Percentiles rank a stretch among this genome's conserved stretches.
Conservation (phyloP, 2,113 vertebrate species). For the Proterorhinus semilunaris region DNA sequence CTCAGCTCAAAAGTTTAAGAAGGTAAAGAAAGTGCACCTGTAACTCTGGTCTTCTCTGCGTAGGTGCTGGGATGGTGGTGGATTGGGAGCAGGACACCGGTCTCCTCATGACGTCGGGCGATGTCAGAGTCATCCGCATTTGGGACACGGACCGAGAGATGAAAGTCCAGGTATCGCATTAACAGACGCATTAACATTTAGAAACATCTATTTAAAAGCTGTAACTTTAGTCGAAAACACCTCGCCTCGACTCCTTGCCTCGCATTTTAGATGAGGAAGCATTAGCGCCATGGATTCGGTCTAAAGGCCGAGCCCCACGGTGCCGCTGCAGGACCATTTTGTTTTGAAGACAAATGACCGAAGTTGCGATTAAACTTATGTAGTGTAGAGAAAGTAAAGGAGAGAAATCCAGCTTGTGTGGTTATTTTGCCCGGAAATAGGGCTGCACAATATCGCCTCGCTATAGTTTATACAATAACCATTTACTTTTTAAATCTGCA, state of each 20-base stretch:
- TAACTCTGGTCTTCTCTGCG: neutral
- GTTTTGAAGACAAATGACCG: neutral
- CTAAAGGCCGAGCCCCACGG: neutral
- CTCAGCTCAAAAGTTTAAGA: neutral
- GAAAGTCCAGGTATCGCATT: constrained; percentile 89
- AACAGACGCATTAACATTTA: neutral
- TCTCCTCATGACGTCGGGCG: constrained; percentile 95
- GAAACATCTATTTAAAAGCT: neutral
- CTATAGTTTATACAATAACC: too few relatives aligned
- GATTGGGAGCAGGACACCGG: constrained; percentile 98
- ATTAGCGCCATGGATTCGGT: constrained; percentile 5
- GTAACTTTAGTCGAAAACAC: neutral
- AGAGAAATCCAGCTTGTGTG: neutral
- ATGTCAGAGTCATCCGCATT: constrained; percentile 92
- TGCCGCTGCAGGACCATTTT: neutral
- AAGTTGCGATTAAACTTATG: neutral
- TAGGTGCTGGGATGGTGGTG: constrained; percentile 96
- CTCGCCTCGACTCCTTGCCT: neutral
- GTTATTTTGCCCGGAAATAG: too few relatives aligned
- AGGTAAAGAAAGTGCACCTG: too few relatives aligned
- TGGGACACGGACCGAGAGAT: constrained; percentile 97
- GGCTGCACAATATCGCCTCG: too few relatives aligned
- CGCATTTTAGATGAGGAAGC: neutral
- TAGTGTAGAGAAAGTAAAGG: neutral
- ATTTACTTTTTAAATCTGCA: too few relatives aligned